phyloP scores from a whole-genome alignment of 2,888 invertebrate genomes.

The Drosophila anomalata region DNA sequence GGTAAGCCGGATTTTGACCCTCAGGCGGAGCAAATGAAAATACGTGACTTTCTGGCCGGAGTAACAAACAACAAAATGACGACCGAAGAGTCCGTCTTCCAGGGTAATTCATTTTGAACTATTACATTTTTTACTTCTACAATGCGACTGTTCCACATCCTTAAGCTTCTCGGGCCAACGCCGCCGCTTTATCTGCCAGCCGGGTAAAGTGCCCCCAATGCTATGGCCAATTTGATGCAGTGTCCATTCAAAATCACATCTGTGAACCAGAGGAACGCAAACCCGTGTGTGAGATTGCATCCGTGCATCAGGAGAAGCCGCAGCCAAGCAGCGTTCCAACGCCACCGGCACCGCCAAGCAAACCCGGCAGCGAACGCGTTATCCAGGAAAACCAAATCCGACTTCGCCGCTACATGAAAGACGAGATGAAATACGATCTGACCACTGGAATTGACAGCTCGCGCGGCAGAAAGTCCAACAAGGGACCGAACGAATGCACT shows the following conservation, averaged over 20 bases:
- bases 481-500: constrained; percentile 82
- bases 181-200: background rate
- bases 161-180: constrained; percentile 9
- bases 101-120: constrained; percentile 2
- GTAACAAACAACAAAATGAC: constrained; percentile 31
- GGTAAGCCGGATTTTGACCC: constrained; percentile 61
- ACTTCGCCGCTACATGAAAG: constrained; percentile 81
- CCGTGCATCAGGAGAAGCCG: background rate
- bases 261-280: constrained; percentile 75
- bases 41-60: constrained; percentile 72
- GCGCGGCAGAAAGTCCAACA: constrained; percentile 60
- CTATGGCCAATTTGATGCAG: constrained; percentile 67
- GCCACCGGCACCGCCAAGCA: constrained; percentile 23
- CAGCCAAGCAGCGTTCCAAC: background rate
- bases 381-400: constrained; percentile 82
- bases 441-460: constrained; percentile 52
- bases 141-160: background rate
- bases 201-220: constrained; percentile 79
- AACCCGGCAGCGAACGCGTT: constrained; percentile 67
- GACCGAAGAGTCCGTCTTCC: constrained; percentile 21
- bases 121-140: background rate
- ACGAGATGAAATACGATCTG: constrained; percentile 81
- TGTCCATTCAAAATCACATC: constrained; percentile 70
- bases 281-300: constrained; percentile 23
- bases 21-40: constrained; percentile 70